Evolutionary conservation across 1,140 invertebrate genomes (phyloP), one percentile per base, ranked within the genome.

Genomic region (Drosophila ambigua): DNA sequence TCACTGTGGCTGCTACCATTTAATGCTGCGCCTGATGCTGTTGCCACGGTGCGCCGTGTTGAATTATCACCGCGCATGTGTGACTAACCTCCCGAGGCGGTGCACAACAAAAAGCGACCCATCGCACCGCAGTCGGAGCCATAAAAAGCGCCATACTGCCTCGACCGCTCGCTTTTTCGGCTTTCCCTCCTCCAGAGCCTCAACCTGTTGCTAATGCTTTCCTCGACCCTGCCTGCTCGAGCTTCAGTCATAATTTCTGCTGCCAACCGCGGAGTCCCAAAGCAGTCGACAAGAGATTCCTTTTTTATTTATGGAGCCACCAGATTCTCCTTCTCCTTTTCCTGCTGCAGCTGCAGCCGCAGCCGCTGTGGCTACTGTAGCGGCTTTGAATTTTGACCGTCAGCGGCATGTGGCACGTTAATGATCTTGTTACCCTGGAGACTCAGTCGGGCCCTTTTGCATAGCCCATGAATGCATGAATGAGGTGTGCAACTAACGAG

Each of bases 31-130:
- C 39, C 16, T 41, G 58, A 62, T 72, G 68, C 67, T 44, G 46
- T 43, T 35, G 53, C 62, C 24, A 15, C 31, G 54, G 39, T 44
- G 11, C 11, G 39, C 57, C 49, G 75, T 50, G 82, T 78, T 85
- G 82, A 85, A 85, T 85, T 85, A 85, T 85, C 82, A 69, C 80
- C 78, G 82, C 69, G 82, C 78, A 87, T 85, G 82, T 85, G 82
- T 85, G 74, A 85, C 82, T 85, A 78, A 87, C 74, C 78, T 77
- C 82, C 74, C 52, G 65, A 81, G 82, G 82, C 82, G 82, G 82
- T 87, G 78, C 60, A 85, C 75, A 87, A 85, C 82, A 85, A 87
- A 85, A 85, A 84, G 81, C 73, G 46, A 43, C 58, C 73, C 49
- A 20, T 72, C 52, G 24, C 43, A 44, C 20, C 24, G 15, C 24